Evolutionary conservation across 2,888 invertebrate species (phyloP).

Genomic region (Drosophila robusta): DNA sequence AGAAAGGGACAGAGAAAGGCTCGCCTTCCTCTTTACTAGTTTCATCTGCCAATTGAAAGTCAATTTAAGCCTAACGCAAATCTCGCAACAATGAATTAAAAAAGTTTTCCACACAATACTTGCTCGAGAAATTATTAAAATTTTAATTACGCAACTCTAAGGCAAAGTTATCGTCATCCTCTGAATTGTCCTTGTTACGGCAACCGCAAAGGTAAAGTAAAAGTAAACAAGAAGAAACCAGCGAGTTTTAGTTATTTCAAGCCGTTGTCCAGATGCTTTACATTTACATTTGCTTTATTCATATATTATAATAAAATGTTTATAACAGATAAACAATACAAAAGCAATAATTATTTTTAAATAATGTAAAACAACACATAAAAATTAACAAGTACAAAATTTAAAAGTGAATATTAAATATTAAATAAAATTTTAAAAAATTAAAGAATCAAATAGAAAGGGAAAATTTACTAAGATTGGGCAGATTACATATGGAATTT

Average conservation of each 20-base stretch:
- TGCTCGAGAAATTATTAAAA: conserved; percentile 68
- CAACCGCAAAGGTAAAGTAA: conserved; percentile 43
- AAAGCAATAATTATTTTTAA: no score
- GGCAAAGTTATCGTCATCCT: conserved; percentile 55
- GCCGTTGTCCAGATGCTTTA: conserved; percentile 12
- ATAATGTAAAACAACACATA: no score
- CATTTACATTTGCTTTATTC: neutral
- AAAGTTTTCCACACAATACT: conserved; percentile 56
- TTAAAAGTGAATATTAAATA: no score
- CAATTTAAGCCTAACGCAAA: conserved; percentile 60
- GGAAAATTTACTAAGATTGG: no score
- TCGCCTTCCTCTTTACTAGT: neutral
- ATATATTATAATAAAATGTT: no score
- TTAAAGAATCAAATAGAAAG: no score
- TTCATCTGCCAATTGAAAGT: conserved; percentile 64
- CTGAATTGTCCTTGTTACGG: conserved; percentile 16
- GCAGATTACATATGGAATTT: no score
- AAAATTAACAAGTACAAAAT: no score
- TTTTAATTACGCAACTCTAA: conserved; percentile 72
- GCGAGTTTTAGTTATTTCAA: neutral
- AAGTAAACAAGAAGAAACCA: conserved; percentile 3
- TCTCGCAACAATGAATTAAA: conserved; percentile 51
- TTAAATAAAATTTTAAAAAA: no score
- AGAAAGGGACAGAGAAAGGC: no score
- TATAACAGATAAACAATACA: no score